A percentile compares a stretch with the other conserved stretches of the same genome.
Evolutionary conservation across 1,140 invertebrate species (phyloP).

Genomic region (Drosophila sp.): DNA sequence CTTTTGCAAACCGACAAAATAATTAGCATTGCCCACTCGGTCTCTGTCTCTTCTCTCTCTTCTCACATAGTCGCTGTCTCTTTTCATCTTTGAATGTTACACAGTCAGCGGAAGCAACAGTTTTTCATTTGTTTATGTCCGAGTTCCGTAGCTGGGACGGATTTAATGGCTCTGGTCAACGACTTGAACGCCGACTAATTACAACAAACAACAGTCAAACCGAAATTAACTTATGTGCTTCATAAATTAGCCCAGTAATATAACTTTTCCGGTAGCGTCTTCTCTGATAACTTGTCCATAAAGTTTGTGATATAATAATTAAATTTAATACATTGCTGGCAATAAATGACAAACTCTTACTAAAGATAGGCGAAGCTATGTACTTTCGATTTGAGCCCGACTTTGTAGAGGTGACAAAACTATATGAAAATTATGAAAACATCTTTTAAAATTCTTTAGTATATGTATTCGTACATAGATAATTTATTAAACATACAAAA

Average conservation of each 20-base stretch:
- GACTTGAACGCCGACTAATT: constrained; percentile 75
- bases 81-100: constrained; percentile 1
- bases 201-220: constrained; percentile 78
- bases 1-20: constrained; percentile 79
- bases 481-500: no score
- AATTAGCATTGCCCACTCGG: constrained; percentile 65
- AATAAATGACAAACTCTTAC: no score
- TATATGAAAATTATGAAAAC: no score
- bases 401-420: no score
- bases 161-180: constrained; percentile 72
- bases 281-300: constrained; percentile 32
- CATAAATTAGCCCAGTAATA: constrained; percentile 77
- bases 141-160: constrained; percentile 57
- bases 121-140: constrained; percentile 73
- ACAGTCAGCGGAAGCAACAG: constrained; percentile 71
- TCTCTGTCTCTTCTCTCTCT: not conserved
- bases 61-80: constrained; percentile 10
- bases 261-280: constrained; percentile 48
- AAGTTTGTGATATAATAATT: constrained; percentile 22
- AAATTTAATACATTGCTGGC: constrained; percentile 2
- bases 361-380: no score
- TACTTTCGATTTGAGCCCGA: no score
- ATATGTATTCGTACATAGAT: no score
- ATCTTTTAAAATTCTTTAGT: no score
- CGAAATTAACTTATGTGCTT: constrained; percentile 81